These are phyloP conservation scores for Mesochorus sp. DNA, from an alignment of 2,888 invertebrate genomes.

Conservation along the genomic window DNA sequence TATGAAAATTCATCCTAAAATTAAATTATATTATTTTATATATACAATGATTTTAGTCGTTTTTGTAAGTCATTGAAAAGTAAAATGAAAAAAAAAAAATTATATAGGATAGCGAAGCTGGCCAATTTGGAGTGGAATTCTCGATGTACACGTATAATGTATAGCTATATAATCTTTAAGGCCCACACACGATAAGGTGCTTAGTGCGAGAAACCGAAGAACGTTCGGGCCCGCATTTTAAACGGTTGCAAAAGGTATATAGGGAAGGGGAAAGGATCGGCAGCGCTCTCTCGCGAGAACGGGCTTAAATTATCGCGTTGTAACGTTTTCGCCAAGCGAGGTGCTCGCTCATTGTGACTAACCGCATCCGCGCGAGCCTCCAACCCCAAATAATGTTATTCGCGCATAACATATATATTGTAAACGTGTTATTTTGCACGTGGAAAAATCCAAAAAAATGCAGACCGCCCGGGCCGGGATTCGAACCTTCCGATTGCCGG, in stretches of 20 bases:
- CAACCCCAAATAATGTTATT: background rate
- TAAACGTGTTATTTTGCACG: too few species aligned
- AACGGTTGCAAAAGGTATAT: slow-evolving; percentile 12
- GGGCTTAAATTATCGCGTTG: slow-evolving; percentile 74
- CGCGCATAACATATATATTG: background rate
- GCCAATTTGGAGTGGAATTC: background rate
- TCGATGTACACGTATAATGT: background rate
- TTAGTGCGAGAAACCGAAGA: slow-evolving; percentile 37
- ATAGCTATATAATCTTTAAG: background rate
- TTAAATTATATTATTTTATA: too few species aligned
- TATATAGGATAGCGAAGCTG: too few species aligned
- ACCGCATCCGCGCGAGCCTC: slow-evolving; percentile 62
- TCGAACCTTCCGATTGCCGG: too few species aligned
- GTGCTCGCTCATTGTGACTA: slow-evolving; percentile 76
- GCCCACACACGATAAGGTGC: slow-evolving; percentile 61
- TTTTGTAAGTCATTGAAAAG: too few species aligned
- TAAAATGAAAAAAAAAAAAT: too few species aligned
- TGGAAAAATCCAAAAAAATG: too few species aligned
- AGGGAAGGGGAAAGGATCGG: slow-evolving; percentile 7
- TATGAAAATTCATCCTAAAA: too few species aligned
- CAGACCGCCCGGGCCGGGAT: too few species aligned
- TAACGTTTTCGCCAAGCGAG: slow-evolving; percentile 66
- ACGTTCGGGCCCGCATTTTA: slow-evolving; percentile 56
- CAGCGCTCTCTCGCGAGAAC: slow-evolving; percentile 59
- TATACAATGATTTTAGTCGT: too few species aligned